Evolutionary conservation across 2,113 vertebrate genomes (phyloP).

Genomic region (Lynx canadensis): DNA sequence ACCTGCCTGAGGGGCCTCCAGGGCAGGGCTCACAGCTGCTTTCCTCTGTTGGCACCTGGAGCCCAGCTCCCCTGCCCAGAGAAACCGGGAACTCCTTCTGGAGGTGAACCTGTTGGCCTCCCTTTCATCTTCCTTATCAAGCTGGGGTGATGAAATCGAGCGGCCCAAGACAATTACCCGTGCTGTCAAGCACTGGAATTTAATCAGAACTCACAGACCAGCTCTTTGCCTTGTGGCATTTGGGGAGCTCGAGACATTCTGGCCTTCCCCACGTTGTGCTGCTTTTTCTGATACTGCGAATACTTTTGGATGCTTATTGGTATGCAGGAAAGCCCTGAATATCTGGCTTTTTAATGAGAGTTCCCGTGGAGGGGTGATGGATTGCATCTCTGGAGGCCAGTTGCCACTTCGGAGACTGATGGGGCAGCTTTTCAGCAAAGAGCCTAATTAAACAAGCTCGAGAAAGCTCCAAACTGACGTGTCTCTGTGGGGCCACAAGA

Average conservation of each 20-base stretch:
- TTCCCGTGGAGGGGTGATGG: background rate
- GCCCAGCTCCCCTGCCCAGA: background rate
- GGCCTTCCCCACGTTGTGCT: background rate
- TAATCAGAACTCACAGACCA: constrained; percentile 22
- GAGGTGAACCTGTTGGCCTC: background rate
- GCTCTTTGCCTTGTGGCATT: rapidly evolving
- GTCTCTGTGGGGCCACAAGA: background rate
- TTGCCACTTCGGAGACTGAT: background rate
- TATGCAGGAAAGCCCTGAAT: background rate
- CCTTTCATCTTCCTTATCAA: constrained; percentile 57
- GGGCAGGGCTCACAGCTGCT: background rate
- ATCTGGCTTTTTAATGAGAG: background rate
- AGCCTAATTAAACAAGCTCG: constrained; percentile 4
- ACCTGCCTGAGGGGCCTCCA: background rate
- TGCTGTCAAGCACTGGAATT: constrained; percentile 43
- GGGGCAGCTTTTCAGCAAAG: constrained; percentile 44
- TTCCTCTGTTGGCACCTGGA: background rate
- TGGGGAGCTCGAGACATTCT: background rate
- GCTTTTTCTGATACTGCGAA: background rate
- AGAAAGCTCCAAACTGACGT: background rate
- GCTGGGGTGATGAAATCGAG: constrained; percentile 1
- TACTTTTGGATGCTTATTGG: background rate
- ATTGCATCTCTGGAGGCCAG: background rate
- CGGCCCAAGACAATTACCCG: background rate
- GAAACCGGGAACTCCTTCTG: constrained; percentile 46